Evolutionary conservation across 2,888 invertebrate genomes (phyloP), one percentile per base, ranked within the genome.

Genomic region (Pollenia labialis): DNA sequence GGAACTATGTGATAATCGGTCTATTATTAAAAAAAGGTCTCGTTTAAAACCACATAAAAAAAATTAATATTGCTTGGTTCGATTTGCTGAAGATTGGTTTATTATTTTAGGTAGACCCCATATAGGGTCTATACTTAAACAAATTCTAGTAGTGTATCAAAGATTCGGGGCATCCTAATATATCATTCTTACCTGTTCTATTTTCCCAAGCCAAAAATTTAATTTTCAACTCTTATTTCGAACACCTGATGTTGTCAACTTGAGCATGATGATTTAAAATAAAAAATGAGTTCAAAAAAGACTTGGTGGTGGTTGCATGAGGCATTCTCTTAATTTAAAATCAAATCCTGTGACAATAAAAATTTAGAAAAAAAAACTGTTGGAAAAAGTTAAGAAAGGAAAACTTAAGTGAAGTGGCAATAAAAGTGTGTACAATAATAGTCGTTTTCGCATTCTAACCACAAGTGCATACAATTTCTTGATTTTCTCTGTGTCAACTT

Each of bases 381-480:
- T 18, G 23, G 9, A 79, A 72, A 68, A 50, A 54, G 18, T 50
- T 1, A 2, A 48, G 44, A 18, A 64, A 32, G 6, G 48, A 64
- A 77, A 46, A 52, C 40, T 81, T 74, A 60, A 85, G 32, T 40
- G 32, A 44, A 79, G 56, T 85, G 62, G 60, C 60, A 85, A 81
- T 81, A 85, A 81, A 86, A 79, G 64, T 32, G 32, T 32, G 32
- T 82, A 76, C 71, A 82, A 58, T 71, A 44, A 56, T 71, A 11
- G 23, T 18, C 10, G n/a, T 32, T 32, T 12, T 72, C 12, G 14
- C 18, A 79, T 71, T 75, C 54, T 60, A 76, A 68, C 76, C 80
- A 77, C 83, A 81, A 87, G 80, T 83, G 76, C 64, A 68, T 23
- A 71, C 52, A 80, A 87, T 81, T 81, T 77, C 83, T 81, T 77